These are phyloP conservation scores for Ips nitidus DNA, from an alignment of 1,140 invertebrate species.

Conservation along the genomic window DNA sequence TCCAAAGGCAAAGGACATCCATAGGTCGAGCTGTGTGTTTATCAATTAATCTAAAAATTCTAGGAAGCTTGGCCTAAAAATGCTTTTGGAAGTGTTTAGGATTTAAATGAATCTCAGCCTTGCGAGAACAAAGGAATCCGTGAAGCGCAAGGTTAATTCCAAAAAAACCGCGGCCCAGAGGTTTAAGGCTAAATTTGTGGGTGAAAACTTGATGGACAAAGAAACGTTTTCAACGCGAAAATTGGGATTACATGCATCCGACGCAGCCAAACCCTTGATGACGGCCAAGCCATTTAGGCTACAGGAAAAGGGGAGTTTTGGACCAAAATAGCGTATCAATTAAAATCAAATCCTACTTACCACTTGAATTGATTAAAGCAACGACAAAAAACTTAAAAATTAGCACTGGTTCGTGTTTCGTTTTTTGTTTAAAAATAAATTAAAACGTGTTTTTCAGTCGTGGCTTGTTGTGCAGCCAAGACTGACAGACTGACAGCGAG, in stretches of 20 bases:
- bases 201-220: not conserved
- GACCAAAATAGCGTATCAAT: not conserved
- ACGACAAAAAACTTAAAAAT: conserved; percentile 13
- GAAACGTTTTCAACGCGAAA: not conserved
- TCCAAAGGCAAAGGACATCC: not conserved
- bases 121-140: conserved; percentile 19
- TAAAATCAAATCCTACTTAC: conserved; percentile 17
- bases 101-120: conserved; percentile 5
- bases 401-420: conserved; percentile 16
- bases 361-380: conserved; percentile 22
- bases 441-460: conserved; percentile 18
- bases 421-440: conserved; percentile 29
- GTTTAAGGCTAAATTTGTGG: not conserved
- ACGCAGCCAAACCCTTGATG: conserved; percentile 27
- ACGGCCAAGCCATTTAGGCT: conserved; percentile 17
- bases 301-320: not conserved
- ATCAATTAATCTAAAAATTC: conserved; percentile 1
- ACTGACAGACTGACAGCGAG: conserved; percentile 3
- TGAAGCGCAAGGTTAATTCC: conserved; percentile 7
- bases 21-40: not conserved
- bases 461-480: conserved; percentile 29
- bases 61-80: conserved; percentile 16
- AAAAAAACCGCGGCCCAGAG: conserved; percentile 1
- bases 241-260: conserved; percentile 15
- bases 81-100: not conserved